phyloP scores from a whole-genome alignment of 2,113 vertebrate species.

The Vulpes vulpes region DNA sequence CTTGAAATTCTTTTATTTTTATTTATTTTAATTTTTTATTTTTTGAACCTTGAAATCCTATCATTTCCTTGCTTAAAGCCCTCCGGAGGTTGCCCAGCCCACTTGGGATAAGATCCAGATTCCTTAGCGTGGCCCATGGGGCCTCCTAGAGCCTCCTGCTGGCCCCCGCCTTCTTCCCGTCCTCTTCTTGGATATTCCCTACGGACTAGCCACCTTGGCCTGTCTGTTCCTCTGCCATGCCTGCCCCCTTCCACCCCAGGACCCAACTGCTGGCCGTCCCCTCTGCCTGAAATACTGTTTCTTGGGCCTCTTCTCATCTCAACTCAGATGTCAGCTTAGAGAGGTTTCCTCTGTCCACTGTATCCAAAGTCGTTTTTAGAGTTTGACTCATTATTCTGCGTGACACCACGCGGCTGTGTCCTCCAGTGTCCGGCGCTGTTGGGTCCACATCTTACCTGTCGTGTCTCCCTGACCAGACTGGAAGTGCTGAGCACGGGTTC shows the following conservation, averaged over 20 bases:
- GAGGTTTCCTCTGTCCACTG: neutral
- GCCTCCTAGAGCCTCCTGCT: neutral
- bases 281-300: neutral
- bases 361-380: neutral
- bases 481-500: neutral
- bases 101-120: conserved; percentile 15
- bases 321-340: neutral
- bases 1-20: neutral
- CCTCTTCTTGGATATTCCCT: neutral
- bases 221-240: neutral
- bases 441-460: neutral
- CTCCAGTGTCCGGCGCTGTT: neutral
- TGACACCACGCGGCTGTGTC: neutral
- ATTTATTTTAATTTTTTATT: too few species aligned
- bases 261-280: neutral
- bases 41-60: neutral
- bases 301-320: neutral
- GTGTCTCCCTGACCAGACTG: neutral
- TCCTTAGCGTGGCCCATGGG: neutral
- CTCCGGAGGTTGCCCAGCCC: neutral
- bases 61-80: conserved; percentile 31
- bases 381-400: neutral
- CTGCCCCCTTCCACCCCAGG: neutral
- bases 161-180: neutral
- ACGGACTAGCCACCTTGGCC: neutral